Base-by-base conservation (phyloP, 2,113 vertebrate genomes). In the Axis porcinus region DNA sequence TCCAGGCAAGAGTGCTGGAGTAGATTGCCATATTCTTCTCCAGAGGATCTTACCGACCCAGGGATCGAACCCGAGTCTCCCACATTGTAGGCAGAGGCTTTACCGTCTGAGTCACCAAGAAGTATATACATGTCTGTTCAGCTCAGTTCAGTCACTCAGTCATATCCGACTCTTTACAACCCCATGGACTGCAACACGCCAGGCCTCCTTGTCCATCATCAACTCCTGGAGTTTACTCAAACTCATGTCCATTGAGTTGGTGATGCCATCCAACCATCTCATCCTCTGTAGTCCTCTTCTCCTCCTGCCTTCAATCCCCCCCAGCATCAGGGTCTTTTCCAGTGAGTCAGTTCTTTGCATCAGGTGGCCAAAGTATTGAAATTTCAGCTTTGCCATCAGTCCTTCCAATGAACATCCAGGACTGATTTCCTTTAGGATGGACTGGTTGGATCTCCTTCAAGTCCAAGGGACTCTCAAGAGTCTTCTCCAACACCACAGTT, bases 141-240 rank as follows among this genome's bases (percentile, higher is more conserved):
- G 62, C n/a, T n/a, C 62, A 17, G 16, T 64, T 64, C 7, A n/a
- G 30, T 64, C 16, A 7, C 33, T 64, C 33, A 64, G 33, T 64
- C 1, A 1, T 0, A 5, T 62, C 62, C 2, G 0, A 64, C 33
- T 64, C 62, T 64, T 64, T n/a, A 16, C 0, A 0, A n/a, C 16
- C 62, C 33, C 62, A 64, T n/a, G 16, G 62, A 64, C 33, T n/a
- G 30, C 15, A 64, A 33, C 30, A 64, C 15, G 8, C 7, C 33
- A n/a, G 7, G 62, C 30, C 62, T 64, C 62, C 30, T 4, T 64
- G 62, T 64, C 62, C 33, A 64, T 64, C 62, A 64, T 17, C 15
- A 64, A 17, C 62, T n/a, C 30, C 30, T 64, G 62, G 62, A 64
- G 62, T 64, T 64, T 17, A 64, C 30, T n/a, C 30, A 64, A 64